A percentile compares a stretch with the other conserved stretches of the same genome.
Evolutionary conservation across 2,797 vertebrate species (phyloP).

Genomic region (Channa striata): DNA sequence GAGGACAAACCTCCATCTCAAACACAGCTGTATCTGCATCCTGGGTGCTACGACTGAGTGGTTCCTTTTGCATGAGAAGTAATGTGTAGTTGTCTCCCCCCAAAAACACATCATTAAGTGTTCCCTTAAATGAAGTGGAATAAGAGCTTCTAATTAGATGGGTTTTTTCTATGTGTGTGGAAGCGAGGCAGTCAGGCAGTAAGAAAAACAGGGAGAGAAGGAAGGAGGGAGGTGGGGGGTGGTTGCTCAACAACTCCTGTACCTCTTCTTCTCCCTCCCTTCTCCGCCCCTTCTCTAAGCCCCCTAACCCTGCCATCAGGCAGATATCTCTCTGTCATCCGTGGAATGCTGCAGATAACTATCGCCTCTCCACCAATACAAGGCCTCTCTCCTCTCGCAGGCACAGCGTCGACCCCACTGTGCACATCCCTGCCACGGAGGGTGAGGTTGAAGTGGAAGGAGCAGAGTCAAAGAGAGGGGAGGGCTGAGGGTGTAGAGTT

Average conservation of each 20-base stretch:
- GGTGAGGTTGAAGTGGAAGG: slow-evolving; percentile 54
- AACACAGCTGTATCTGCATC: slow-evolving; percentile 81
- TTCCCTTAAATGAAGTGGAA: slow-evolving; percentile 88
- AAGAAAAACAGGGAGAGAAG: slow-evolving; percentile 69
- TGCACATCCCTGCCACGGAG: slow-evolving; percentile 83
- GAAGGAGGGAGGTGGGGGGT: slow-evolving; percentile 51
- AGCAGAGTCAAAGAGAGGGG: slow-evolving; percentile 37
- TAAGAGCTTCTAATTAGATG: slow-evolving; percentile 87
- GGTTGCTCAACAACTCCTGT: slow-evolving; percentile 75
- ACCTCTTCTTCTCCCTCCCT: slow-evolving; percentile 63
- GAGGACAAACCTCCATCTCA: slow-evolving; percentile 62
- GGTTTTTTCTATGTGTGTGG: slow-evolving; percentile 69
- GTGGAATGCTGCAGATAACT: slow-evolving; percentile 94
- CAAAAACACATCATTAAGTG: slow-evolving; percentile 85
- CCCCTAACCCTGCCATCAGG: slow-evolving; percentile 82
- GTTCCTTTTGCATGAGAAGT: slow-evolving; percentile 80
- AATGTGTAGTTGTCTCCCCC: slow-evolving; percentile 81
- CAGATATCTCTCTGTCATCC: slow-evolving; percentile 92
- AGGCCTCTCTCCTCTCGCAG: slow-evolving; percentile 74
- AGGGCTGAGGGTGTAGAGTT: slow-evolving; percentile 30
- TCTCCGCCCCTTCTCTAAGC: slow-evolving; percentile 74
- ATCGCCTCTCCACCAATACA: slow-evolving; percentile 88
- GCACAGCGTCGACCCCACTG: slow-evolving; percentile 80
- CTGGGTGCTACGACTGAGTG: slow-evolving; percentile 66
- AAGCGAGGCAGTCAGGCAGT: slow-evolving; percentile 80